Evolutionary conservation across 1,140 invertebrate genomes (phyloP), one percentile per base, ranked within the genome.

Genomic region (Neocloeon triangulifer): DNA sequence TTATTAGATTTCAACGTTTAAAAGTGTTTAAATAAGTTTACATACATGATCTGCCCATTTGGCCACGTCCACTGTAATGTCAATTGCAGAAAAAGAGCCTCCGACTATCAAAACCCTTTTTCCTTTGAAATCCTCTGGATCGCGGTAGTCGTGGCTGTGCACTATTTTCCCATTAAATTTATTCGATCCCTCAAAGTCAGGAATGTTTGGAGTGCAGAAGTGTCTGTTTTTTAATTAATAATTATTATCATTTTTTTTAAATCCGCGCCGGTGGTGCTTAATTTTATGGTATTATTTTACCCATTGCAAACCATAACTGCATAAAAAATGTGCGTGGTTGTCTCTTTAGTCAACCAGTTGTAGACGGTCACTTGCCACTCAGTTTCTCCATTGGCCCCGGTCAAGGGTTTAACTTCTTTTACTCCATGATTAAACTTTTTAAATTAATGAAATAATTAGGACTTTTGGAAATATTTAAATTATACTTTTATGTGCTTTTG

Each of bases 111-210:
- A 48, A 1, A 80, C 66, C 25, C 31, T 59, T 47, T 68, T 59
- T 6, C 46, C 55, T 14, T 41, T 38, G 46, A 61, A 76, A 18
- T 36, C 21, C 26, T 67, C 56, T 0, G 68, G 58, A 20, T 45
- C 49, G 40, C 73, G 54, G 41, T 77, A 82, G 33, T 61, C 46
- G 41, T 74, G 69, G 42, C 71, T 76, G 40, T 81, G 77, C 10
- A 69, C 41, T 12, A 64, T 34, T 18, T 43, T 33, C 10, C 70
- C 72, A 32, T 42, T 19, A 45, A 76, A 79, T n/a, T 39, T 45
- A 12, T 61, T 44, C 7, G 62, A 44, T 13, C 66, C 66, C 3
- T 43, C 37, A 36, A 77, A 59, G 10, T 45, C 33, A 6, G 75
- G 72, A 21, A 62, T 46, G 12, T 56, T 44, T n/a, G 74, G 71